Conservation (phyloP, 2,888 invertebrate genomes). For the Ernsta delagoae region DNA sequence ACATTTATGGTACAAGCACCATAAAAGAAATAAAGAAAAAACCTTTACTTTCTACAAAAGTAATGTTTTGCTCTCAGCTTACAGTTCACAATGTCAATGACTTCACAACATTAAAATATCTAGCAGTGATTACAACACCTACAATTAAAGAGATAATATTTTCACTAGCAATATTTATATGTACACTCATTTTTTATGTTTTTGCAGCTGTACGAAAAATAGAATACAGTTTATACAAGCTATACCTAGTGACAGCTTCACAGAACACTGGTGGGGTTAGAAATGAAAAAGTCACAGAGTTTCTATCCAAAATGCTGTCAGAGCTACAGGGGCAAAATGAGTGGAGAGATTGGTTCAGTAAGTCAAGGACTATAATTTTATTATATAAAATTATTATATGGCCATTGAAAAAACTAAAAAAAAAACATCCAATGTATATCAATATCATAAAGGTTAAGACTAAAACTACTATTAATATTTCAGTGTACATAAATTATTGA, state of each 20-base stretch:
- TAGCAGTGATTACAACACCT: background rate
- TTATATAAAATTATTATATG: background rate
- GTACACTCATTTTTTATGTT: background rate
- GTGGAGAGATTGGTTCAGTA: constrained; percentile 99
- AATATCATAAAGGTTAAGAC: no score
- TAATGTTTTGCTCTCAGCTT: background rate
- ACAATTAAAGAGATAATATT: background rate
- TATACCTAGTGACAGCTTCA: constrained; percentile 95
- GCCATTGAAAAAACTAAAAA: no score
- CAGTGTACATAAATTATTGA: no score
- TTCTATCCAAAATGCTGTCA: constrained; percentile 93
- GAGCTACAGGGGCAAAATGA: constrained; percentile 95
- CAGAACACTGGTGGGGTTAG: constrained; percentile 88
- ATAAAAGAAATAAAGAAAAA: no score
- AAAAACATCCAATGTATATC: no score
- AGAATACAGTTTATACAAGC: constrained; percentile 93
- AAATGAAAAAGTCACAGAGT: constrained; percentile 94
- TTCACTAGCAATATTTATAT: background rate
- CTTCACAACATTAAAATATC: background rate
- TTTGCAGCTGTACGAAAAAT: constrained; percentile 90
- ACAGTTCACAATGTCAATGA: background rate
- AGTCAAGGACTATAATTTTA: constrained; percentile 52
- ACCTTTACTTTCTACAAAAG: no score
- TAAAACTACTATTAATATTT: no score
- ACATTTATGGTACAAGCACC: no score